Base-by-base conservation (phyloP, 2,113 vertebrate genomes). In the Perca flavescens region DNA sequence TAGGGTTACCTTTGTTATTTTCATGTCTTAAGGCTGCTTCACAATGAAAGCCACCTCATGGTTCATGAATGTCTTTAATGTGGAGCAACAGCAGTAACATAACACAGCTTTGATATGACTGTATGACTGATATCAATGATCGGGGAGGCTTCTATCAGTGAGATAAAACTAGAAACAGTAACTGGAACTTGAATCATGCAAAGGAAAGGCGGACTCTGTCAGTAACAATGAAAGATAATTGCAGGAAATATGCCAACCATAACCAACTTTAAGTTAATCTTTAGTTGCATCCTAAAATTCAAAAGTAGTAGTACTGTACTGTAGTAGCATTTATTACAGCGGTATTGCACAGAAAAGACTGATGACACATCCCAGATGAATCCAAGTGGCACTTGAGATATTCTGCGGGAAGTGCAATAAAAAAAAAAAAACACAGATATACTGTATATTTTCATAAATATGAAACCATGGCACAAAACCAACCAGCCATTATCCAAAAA, bases 371-470 rank as follows among this genome's bases (percentile, higher is more conserved):
- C 16, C 9, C 25, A 31, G 21, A 57, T 46, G 6, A 76, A 68
- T 57, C 71, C 14, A 17, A 58, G 46, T 2, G 71, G 50, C 40
- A 52, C 28, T 66, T 4, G 15, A 73, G 22, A 79, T 34, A 58
- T 76, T 60, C 54, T 77, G 52, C 6, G 3, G 67, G 46, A 63
- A 54, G 47, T 25, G 74, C 53, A 75, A 66, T 75, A 69, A 74
- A 81, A 66, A 50, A 66, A 50, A 57, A 80, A 74, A 65, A 50
- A 22, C 16, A 46, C 7, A 64, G 70, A 82, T 54, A 71, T 50
- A 34, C 31, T 34, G 31, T 34, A 36, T 63, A 67, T 80, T 83
- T 77, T 54, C 74, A 81, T 80, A 65, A 77, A 83, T 82, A 82
- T 67, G 34, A 82, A 82, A 67, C 66, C 73, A 49, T 52, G 36